Evolutionary conservation across 2,888 invertebrate genomes (phyloP).

Genomic region (Dioctria linearis): DNA sequence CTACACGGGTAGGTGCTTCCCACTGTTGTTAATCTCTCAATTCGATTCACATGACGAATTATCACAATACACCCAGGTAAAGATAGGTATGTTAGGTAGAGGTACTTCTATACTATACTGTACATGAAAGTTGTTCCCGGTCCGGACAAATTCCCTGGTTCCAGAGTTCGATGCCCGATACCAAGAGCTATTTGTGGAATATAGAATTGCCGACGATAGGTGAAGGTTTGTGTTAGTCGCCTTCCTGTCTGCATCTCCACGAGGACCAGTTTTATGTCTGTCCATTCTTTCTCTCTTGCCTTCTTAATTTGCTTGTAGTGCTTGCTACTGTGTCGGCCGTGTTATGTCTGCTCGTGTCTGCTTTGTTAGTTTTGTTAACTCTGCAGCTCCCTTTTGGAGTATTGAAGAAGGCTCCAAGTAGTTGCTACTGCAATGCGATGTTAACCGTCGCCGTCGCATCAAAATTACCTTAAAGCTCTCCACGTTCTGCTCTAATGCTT

Average conservation of each 20-base stretch:
- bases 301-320: not conserved
- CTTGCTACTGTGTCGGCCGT: no score
- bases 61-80: not conserved
- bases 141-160: not conserved
- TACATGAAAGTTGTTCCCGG: not conserved
- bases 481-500: constrained; percentile 55
- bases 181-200: constrained; percentile 10
- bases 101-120: not conserved
- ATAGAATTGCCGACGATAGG: not conserved
- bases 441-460: constrained; percentile 1
- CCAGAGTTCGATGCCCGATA: constrained; percentile 32
- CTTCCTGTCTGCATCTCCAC: constrained; percentile 33
- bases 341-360: constrained; percentile 4
- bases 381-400: not conserved
- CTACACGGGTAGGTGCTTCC: not conserved
- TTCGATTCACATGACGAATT: constrained; percentile 13
- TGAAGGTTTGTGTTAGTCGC: constrained; percentile 24
- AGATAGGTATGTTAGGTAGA: not conserved
- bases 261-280: constrained; percentile 3
- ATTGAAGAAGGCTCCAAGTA: constrained; percentile 3
- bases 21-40: constrained; percentile 9
- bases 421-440: constrained; percentile 10
- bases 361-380: no score
- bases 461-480: constrained; percentile 10
- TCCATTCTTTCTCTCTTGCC: not conserved